Conservation (phyloP, 2,888 invertebrate species). For the Syritta pipiens region DNA sequence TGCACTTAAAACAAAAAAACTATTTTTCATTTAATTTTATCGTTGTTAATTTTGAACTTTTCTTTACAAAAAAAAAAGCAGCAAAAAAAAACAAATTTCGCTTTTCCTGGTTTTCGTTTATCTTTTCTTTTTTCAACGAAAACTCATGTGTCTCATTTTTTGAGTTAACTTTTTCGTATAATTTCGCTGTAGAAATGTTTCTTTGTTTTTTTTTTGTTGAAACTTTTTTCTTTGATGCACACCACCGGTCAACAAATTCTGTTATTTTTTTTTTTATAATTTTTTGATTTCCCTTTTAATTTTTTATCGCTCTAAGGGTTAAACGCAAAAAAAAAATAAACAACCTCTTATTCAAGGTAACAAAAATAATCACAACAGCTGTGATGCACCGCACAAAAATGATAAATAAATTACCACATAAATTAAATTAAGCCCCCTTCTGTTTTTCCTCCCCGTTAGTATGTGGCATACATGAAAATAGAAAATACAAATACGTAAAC, state of each 20-base stretch:
- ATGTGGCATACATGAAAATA: too few species aligned
- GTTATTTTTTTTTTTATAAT: not conserved
- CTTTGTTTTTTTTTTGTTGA: not conserved
- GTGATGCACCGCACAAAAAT: conserved; percentile 10
- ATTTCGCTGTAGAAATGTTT: conserved; percentile 25
- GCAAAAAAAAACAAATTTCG: conserved; percentile 13
- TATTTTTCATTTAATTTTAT: conserved; percentile 32
- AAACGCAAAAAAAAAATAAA: not conserved
- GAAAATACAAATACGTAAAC: too few species aligned
- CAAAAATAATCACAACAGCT: conserved; percentile 18
- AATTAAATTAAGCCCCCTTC: conserved; percentile 48
- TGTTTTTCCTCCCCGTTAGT: too few species aligned
- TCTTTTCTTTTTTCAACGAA: conserved; percentile 12
- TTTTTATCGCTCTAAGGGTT: not conserved
- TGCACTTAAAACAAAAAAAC: conserved; percentile 59
- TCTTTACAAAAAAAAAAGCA: conserved; percentile 33
- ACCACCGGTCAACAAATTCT: conserved; percentile 7
- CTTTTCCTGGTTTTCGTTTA: not conserved
- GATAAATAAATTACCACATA: conserved; percentile 30
- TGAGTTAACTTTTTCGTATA: conserved; percentile 21
- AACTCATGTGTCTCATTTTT: conserved; percentile 46
- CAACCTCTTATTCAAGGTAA: conserved; percentile 4
- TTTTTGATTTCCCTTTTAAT: conserved; percentile 3
- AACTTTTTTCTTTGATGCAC: conserved; percentile 21
- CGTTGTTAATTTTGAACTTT: conserved; percentile 11